These are phyloP conservation scores for Fringilla coelebs DNA, from an alignment of 2,797 vertebrate genomes.

Conservation along the genomic window DNA sequence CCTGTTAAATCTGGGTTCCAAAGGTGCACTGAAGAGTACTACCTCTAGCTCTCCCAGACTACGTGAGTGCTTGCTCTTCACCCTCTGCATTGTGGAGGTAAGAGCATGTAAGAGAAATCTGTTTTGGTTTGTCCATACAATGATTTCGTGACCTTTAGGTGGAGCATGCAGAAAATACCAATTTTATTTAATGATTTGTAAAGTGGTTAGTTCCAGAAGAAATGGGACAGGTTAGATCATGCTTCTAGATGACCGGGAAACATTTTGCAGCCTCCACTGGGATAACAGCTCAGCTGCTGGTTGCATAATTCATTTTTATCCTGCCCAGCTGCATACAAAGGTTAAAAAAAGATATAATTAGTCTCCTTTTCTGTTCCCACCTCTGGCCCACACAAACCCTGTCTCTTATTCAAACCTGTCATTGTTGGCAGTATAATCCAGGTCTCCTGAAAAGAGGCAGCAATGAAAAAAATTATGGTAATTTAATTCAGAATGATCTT, in stretches of 20 bases:
- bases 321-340: constrained; percentile 44
- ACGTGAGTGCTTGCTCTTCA: not conserved
- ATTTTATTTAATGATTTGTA: not conserved
- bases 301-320: constrained; percentile 20
- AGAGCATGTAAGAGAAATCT: not conserved
- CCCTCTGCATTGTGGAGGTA: not conserved
- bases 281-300: not conserved
- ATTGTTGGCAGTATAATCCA: constrained; percentile 49
- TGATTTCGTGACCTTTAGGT: not conserved
- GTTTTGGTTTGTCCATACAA: not conserved
- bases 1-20: not conserved
- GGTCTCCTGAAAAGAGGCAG: constrained; percentile 47
- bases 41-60: not conserved
- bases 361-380: constrained; percentile 27
- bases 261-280: not conserved
- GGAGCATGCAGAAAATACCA: not conserved
- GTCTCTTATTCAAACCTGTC: constrained; percentile 59
- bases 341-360: constrained; percentile 61
- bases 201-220: not conserved
- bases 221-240: not conserved
- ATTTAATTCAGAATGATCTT: constrained; percentile 65
- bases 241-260: not conserved
- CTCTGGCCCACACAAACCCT: constrained; percentile 55
- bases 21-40: not conserved
- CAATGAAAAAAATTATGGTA: constrained; percentile 65